Conservation (phyloP, 1,140 invertebrate species). For the Hormaphis cornu region DNA sequence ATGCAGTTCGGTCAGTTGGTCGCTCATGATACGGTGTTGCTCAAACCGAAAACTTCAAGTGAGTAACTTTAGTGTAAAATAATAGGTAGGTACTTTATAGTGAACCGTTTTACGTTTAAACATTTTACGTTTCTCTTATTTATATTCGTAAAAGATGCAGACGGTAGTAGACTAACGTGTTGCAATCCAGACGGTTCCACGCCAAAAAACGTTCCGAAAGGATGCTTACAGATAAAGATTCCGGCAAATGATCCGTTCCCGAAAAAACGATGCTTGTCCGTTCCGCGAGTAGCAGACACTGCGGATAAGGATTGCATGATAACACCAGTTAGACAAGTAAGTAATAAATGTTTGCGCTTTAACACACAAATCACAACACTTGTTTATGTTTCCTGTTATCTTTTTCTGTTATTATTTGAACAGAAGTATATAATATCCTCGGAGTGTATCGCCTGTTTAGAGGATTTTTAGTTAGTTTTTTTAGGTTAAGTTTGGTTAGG, state of each 20-base stretch:
- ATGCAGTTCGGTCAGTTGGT: neutral
- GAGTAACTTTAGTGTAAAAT: neutral
- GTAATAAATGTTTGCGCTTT: neutral
- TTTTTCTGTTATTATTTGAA: too few species aligned
- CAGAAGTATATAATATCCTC: too few species aligned
- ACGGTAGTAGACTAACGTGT: neutral
- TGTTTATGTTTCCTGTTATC: neutral
- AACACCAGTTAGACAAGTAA: neutral
- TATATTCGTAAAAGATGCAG: neutral
- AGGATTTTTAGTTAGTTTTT: too few species aligned
- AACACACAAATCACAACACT: too few species aligned
- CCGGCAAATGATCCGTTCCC: neutral
- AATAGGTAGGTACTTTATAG: neutral
- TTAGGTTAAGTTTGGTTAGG: too few species aligned
- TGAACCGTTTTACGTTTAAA: too few species aligned
- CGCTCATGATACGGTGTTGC: neutral
- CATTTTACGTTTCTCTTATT: neutral
- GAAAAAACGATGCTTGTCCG: neutral
- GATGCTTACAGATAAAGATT: neutral
- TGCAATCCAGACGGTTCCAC: neutral
- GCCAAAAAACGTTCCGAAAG: neutral
- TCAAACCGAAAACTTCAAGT: neutral
- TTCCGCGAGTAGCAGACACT: neutral
- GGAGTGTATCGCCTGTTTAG: too few species aligned
- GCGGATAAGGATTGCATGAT: neutral